Evolutionary conservation across 1,140 invertebrate species (phyloP), one percentile per base, ranked within the genome.

Genomic region (Macrotrachela quadricornifera): DNA sequence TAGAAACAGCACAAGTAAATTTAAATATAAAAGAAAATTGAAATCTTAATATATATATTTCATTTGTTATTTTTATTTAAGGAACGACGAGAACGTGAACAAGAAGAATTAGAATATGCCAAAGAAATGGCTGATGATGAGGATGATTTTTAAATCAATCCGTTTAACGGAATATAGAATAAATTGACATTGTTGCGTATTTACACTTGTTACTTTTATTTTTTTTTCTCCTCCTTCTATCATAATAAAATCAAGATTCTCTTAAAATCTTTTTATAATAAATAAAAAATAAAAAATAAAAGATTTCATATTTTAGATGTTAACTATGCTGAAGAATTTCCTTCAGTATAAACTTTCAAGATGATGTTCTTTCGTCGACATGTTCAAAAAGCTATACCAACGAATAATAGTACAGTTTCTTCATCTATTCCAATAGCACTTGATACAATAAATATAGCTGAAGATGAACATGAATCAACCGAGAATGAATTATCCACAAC

Each of bases 71-170:
- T 55, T 50, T 59, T 50, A 36, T 61, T 63, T 10, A 51, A 75
- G 72, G 87, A 96, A 65, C 75, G 90, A 43, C 75, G 88, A 46
- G 90, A 95, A 69, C 73, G 90, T 46, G 91, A 96, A 66, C 87
- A 95, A 63, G 88, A 95, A 67, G 91, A 96, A 71, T 73, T 96
- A 56, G 90, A 97, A 71, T 73, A 92, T 59, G 91, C 90, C 11
- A 96, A 95, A 68, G 90, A 96, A 74, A 95, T 96, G 81, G 88
- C 87, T 10, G 90, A 95, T 67, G 90, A 94, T 65, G 90, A 95
- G 44, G 71, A 70, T 73, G 90, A 95, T 75, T 30, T 30, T 30
- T 30, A 30, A 30, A 30, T 30, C 21, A 2, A 4, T 30, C 21
- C 21, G 21, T 30, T 30, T 4, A 30, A 30, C 21, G 21, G 21